Conservation (phyloP, 1,140 invertebrate genomes). For the Arctopsyche grandis region DNA sequence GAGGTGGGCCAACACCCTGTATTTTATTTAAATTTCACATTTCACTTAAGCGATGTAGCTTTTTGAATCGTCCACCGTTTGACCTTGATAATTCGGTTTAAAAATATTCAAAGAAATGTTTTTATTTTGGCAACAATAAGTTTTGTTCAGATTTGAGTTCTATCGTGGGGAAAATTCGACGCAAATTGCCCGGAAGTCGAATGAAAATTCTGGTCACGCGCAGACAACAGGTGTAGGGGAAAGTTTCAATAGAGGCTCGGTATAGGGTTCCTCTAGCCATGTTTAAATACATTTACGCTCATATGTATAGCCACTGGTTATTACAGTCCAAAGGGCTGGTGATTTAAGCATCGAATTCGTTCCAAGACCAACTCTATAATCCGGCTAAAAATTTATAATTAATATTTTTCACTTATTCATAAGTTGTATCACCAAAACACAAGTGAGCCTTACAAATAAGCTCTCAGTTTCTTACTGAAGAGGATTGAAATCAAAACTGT, state of each 20-base stretch:
- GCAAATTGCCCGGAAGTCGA: slow-evolving; percentile 43
- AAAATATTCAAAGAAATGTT: too few species aligned
- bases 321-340: not conserved
- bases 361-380: too few species aligned
- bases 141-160: slow-evolving; percentile 38
- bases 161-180: slow-evolving; percentile 28
- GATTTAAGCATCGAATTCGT: not conserved
- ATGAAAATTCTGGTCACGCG: slow-evolving; percentile 43
- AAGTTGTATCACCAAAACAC: too few species aligned
- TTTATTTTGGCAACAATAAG: slow-evolving; percentile 18
- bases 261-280: slow-evolving; percentile 12
- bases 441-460: too few species aligned
- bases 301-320: not conserved
- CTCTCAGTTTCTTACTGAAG: too few species aligned
- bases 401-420: too few species aligned
- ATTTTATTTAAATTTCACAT: slow-evolving; percentile 30
- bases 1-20: not conserved
- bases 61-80: too few species aligned
- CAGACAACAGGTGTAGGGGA: slow-evolving; percentile 45
- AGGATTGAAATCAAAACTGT: too few species aligned
- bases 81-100: too few species aligned
- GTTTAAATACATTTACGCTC: slow-evolving; percentile 33
- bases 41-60: not conserved
- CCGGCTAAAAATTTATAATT: too few species aligned
- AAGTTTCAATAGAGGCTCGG: slow-evolving; percentile 44